Evolutionary conservation across 2,113 vertebrate species (phyloP).

Genomic region (Sceloporus tristichus): DNA sequence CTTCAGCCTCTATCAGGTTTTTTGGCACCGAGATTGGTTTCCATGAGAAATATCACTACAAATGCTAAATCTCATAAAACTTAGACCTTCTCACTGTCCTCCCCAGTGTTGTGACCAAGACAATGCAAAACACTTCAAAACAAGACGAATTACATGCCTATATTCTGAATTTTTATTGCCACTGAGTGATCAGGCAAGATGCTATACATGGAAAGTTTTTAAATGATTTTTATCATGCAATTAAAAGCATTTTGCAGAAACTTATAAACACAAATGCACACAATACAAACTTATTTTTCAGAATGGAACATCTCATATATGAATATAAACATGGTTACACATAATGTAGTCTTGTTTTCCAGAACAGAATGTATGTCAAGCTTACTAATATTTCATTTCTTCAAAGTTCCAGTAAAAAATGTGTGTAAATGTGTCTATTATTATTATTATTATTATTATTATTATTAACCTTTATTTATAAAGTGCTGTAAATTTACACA

Average conservation of each 20-base stretch:
- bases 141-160: not conserved
- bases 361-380: not conserved
- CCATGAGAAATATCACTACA: constrained; percentile 44
- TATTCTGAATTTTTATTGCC: not conserved
- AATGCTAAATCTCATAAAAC: constrained; percentile 31
- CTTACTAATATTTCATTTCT: not conserved
- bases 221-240: not conserved
- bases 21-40: constrained; percentile 34
- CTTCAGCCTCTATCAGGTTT: constrained; percentile 50
- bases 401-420: constrained; percentile 5
- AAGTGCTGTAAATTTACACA: too few species aligned
- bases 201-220: not conserved
- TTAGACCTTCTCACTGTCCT: not conserved
- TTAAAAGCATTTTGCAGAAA: not conserved
- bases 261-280: not conserved
- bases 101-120: not conserved
- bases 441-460: too few species aligned
- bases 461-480: too few species aligned
- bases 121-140: constrained; percentile 7
- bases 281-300: not conserved
- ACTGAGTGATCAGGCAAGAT: not conserved
- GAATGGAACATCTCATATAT: not conserved
- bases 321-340: not conserved
- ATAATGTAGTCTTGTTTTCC: not conserved
- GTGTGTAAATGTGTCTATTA: too few species aligned